These are phyloP conservation scores for Noctua janthina DNA, from an alignment of 2,888 invertebrate species.

Conservation along the genomic window DNA sequence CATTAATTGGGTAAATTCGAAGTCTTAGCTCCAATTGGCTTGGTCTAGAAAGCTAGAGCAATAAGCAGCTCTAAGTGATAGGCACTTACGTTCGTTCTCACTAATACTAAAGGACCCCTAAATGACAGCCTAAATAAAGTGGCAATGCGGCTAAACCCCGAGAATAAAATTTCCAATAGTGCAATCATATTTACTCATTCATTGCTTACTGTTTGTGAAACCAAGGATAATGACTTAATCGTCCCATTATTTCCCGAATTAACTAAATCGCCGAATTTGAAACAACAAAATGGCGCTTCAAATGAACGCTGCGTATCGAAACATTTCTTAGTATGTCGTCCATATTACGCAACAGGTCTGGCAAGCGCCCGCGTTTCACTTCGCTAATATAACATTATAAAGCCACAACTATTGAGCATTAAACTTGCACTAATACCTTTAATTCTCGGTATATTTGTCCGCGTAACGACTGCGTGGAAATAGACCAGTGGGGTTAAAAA, in stretches of 20 bases:
- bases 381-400: conserved; percentile 46
- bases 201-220: not conserved
- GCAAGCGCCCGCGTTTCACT: conserved; percentile 45
- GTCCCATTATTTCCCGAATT: not conserved
- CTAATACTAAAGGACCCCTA: not conserved
- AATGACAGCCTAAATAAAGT: not conserved
- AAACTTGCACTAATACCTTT: conserved; percentile 54
- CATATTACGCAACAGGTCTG: conserved; percentile 60
- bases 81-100: not conserved
- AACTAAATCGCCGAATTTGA: not conserved
- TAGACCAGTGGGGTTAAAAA: conserved; percentile 71
- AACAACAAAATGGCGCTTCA: conserved; percentile 28
- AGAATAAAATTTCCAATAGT: not conserved
- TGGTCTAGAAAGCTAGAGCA: not conserved
- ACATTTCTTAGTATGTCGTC: conserved; percentile 53
- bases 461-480: conserved; percentile 65
- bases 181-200: not conserved
- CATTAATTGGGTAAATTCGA: not conserved
- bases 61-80: not conserved
- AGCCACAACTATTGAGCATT: conserved; percentile 32
- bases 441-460: conserved; percentile 46
- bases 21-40: not conserved
- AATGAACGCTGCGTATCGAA: conserved; percentile 39
- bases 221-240: not conserved
- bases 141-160: not conserved